Percentiles rank a stretch among this genome's conserved stretches.
Conservation (phyloP, 2,113 vertebrate genomes). For the Scortum barcoo region DNA sequence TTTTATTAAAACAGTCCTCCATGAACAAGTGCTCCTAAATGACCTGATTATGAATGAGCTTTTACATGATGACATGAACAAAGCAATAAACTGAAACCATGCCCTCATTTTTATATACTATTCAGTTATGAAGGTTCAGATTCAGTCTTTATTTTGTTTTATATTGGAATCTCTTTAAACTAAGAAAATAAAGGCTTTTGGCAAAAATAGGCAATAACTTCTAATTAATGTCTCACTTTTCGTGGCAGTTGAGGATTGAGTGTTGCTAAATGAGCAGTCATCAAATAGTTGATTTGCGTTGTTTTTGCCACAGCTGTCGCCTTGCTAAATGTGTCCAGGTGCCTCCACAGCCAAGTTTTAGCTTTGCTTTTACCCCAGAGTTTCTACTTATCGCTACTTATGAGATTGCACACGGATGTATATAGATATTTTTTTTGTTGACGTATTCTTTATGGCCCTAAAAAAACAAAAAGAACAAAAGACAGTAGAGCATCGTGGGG, state of each 20-base stretch:
- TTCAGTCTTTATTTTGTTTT: background rate
- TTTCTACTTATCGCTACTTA: constrained; percentile 36
- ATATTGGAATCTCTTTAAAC: constrained; percentile 24
- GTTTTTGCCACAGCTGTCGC: constrained; percentile 39
- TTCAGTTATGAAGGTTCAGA: background rate
- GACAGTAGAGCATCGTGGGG: background rate
- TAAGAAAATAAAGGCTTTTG: background rate
- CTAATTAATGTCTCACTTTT: constrained; percentile 28
- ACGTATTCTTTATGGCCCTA: constrained; percentile 49
- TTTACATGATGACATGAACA: constrained; percentile 25
- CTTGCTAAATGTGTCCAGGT: constrained; percentile 49
- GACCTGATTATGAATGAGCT: constrained; percentile 15
- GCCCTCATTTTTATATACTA: background rate
- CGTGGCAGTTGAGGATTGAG: constrained; percentile 22
- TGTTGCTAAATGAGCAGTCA: constrained; percentile 17
- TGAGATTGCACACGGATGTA: constrained; percentile 68
- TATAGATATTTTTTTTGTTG: constrained; percentile 58
- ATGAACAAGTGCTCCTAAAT: background rate
- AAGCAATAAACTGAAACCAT: constrained; percentile 41
- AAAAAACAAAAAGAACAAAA: constrained; percentile 46
- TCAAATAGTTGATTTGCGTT: constrained; percentile 5
- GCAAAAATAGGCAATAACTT: constrained; percentile 56
- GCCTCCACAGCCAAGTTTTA: constrained; percentile 48
- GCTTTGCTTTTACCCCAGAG: constrained; percentile 31
- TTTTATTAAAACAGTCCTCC: background rate